These are phyloP conservation scores for Teinopalpus imperialis DNA, from an alignment of 2,888 invertebrate species.

Conservation along the genomic window DNA sequence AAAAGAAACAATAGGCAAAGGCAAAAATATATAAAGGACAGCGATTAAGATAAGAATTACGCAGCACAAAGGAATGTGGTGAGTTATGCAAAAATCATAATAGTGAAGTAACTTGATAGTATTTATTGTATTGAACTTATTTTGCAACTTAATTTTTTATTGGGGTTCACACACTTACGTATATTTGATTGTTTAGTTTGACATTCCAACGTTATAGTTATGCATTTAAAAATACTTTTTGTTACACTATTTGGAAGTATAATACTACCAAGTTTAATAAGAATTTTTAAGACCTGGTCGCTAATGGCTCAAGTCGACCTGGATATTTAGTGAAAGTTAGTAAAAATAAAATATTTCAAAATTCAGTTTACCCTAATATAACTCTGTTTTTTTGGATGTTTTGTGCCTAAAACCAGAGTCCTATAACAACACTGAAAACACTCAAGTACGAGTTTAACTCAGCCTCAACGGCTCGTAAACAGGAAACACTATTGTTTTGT, in stretches of 20 bases:
- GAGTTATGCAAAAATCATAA: constrained; percentile 30
- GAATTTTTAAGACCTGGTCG: too few species aligned
- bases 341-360: too few species aligned
- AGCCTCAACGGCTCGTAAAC: constrained; percentile 10
- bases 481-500: constrained; percentile 13
- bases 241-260: too few species aligned
- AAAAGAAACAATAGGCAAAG: constrained; percentile 47
- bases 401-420: too few species aligned
- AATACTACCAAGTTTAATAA: too few species aligned
- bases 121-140: not conserved
- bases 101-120: constrained; percentile 2
- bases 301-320: too few species aligned
- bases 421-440: constrained; percentile 8
- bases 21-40: constrained; percentile 46
- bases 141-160: not conserved
- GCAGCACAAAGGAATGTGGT: constrained; percentile 50
- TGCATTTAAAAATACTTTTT: too few species aligned
- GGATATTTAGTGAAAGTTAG: too few species aligned
- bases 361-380: too few species aligned
- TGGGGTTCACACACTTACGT: not conserved
- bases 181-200: too few species aligned
- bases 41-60: constrained; percentile 55
- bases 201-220: too few species aligned
- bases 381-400: too few species aligned
- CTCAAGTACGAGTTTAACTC: constrained; percentile 7